Percentiles rank a stretch among this genome's conserved stretches.
Evolutionary conservation across 2,113 vertebrate species (phyloP).

Genomic region (Acanthochromis polyacanthus): DNA sequence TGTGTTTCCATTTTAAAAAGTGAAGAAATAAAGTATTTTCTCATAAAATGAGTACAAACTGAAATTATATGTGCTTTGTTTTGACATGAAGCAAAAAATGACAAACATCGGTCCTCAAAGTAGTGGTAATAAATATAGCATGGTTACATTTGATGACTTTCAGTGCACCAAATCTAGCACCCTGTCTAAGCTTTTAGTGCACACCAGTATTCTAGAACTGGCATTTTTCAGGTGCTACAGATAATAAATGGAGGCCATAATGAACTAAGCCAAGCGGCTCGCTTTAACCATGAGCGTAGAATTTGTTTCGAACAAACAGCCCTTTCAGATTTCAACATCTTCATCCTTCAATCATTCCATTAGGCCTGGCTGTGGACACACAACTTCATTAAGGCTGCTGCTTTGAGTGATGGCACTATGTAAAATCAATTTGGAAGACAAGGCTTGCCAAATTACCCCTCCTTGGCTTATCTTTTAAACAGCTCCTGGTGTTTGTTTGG

Average conservation of each 20-base stretch:
- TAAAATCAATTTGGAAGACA: conserved; percentile 68
- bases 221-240: neutral
- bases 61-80: too few species aligned
- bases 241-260: neutral
- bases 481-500: conserved; percentile 7
- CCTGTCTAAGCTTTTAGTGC: neutral
- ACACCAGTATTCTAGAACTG: neutral
- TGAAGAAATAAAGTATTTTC: too few species aligned
- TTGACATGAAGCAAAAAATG: too few species aligned
- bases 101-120: conserved; percentile 11
- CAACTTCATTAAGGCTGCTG: conserved; percentile 56
- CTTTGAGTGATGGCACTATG: conserved; percentile 58
- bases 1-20: too few species aligned
- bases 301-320: conserved; percentile 23
- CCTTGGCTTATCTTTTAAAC: conserved; percentile 52
- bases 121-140: neutral
- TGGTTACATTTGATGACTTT: conserved; percentile 1
- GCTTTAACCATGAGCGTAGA: conserved; percentile 23
- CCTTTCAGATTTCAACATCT: conserved; percentile 66
- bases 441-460: conserved; percentile 51
- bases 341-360: conserved; percentile 67
- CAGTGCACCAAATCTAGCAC: neutral
- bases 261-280: conserved; percentile 8
- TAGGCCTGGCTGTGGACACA: conserved; percentile 62
- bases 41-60: too few species aligned